Evolutionary conservation across 1,140 invertebrate species (phyloP), one percentile per base, ranked within the genome.

Genomic region (Melipona quadrifasciata): DNA sequence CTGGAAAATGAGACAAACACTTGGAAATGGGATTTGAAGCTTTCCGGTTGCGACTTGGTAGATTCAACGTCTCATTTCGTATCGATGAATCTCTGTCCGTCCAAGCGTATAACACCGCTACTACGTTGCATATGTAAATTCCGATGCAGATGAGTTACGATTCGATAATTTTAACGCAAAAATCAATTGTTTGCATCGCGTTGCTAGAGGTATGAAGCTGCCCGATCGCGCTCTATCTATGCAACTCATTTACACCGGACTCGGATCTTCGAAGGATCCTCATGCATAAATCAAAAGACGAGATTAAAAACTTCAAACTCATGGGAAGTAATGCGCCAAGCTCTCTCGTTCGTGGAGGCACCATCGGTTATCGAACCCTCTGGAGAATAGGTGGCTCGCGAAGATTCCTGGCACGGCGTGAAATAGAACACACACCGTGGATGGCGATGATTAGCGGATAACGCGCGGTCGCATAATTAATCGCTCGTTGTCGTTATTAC

Each of bases 381-480:
- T 5, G 21, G 34, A 34, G 17, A 75, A 19, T 5, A 27, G 24
- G 27, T 8, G 6, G n/a, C 31, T 51, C n/a, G 1, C 34, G 80
- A 31, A 65, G 39, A 82, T 55, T 82, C 73, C 5, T 76, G 34
- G 19, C 72, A 17, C 14, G 8, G 68, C 64, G 72, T 77, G 64
- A 82, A 82, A 72, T 71, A 55, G 53, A 71, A 83, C n/a, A 78
- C 67, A 34, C 11, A 31, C 31, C 58, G 24, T 3, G 27, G 27
- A n/a, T 39, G 53, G 72, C 12, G 72, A 82, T 82, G 77, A 82
- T 82, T 82, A 82, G n/a, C 53, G 74, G 39, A 34, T 55, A 68
- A 75, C 24, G 24, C 67, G 6, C 21, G 77, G 64, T 78, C 67
- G 65, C 76, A 27, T 84, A 84, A 84, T 84, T 84, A 84, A 84